A percentile compares a stretch with the other conserved stretches of the same genome.
Evolutionary conservation across 2,113 vertebrate genomes (phyloP).

Genomic region (Platysternon megacephalum): DNA sequence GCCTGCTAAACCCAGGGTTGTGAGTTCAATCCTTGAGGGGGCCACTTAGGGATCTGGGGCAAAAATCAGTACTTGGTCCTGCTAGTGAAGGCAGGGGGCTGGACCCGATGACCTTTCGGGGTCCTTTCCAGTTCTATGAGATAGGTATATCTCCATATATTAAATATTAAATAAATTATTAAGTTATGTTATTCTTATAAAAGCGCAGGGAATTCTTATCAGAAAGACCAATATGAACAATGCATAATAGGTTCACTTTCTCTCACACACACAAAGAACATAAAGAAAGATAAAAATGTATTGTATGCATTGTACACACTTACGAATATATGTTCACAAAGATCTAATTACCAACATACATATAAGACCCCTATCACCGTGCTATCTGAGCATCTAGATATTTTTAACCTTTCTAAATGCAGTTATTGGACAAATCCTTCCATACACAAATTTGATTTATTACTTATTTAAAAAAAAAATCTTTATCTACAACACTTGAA

Average conservation of each 20-base stretch:
- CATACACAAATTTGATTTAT: not conserved
- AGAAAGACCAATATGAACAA: not conserved
- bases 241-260: not conserved
- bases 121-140: too few relatives aligned
- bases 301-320: not conserved
- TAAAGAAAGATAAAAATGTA: not conserved
- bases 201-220: not conserved
- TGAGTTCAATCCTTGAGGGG: too few relatives aligned
- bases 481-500: not conserved
- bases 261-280: not conserved
- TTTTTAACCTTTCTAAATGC: not conserved
- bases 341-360: not conserved
- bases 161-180: too few relatives aligned
- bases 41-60: too few relatives aligned
- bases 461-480: not conserved
- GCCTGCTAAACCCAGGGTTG: too few relatives aligned
- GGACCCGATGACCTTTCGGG: too few relatives aligned
- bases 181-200: not conserved
- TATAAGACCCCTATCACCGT: not conserved
- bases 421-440: not conserved
- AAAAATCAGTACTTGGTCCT: too few relatives aligned
- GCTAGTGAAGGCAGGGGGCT: too few relatives aligned
- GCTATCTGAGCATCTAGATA: not conserved
- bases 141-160: too few relatives aligned
- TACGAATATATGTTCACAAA: not conserved